These are phyloP conservation scores for Fregata magnificens DNA, from an alignment of 2,113 vertebrate genomes.

Conservation along the genomic window DNA sequence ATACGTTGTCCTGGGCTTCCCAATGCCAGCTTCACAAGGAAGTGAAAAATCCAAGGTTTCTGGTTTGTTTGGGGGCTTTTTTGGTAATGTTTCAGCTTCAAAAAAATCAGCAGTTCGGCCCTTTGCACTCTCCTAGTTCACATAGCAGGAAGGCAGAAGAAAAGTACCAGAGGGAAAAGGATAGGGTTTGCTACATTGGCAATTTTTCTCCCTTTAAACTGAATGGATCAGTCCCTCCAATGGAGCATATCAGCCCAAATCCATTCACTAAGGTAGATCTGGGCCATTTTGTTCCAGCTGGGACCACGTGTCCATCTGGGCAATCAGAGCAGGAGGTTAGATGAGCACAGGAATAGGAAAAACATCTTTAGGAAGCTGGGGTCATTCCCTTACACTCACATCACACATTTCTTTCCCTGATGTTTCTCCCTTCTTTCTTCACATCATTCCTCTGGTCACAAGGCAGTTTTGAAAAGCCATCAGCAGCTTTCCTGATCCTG, in stretches of 20 bases:
- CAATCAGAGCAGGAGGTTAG: neutral
- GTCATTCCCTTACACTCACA: neutral
- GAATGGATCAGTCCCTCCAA: neutral
- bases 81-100: neutral
- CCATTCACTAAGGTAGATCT: neutral
- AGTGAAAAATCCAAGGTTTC: neutral
- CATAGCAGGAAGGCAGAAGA: neutral
- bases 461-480: neutral
- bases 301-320: neutral
- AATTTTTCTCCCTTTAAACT: neutral
- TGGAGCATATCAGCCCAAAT: neutral
- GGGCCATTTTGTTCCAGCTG: neutral
- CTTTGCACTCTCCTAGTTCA: neutral
- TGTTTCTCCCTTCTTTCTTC: neutral
- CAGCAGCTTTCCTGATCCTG: neutral
- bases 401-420: neutral
- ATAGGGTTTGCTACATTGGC: neutral
- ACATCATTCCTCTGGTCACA: neutral
- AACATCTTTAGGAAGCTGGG: neutral
- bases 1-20: fast-evolving
- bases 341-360: neutral
- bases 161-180: neutral
- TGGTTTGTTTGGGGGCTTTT: neutral
- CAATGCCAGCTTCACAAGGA: neutral
- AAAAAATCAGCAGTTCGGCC: neutral